phyloP scores from a whole-genome alignment of 2,113 vertebrate species.

The Cynocephalus volans region DNA sequence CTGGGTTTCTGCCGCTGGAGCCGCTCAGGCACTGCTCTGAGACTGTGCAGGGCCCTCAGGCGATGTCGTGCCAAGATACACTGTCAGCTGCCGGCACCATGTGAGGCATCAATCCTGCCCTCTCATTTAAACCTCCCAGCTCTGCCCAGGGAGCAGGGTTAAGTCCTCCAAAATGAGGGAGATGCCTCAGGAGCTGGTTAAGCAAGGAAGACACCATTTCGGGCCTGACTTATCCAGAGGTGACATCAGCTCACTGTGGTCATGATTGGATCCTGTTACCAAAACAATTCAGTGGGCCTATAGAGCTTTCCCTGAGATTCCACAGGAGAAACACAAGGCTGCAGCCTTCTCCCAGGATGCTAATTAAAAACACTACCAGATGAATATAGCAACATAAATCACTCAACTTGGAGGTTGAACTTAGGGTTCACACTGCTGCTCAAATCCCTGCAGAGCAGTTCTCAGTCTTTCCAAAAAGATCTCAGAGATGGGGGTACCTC shows the following conservation, averaged over 20 bases:
- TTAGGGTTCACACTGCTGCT: constrained; percentile 36
- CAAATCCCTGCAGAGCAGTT: background rate
- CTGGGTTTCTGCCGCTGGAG: background rate
- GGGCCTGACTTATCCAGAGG: background rate
- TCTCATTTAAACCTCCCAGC: background rate
- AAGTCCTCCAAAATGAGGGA: background rate
- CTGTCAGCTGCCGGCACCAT: rapidly evolving
- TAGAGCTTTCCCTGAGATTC: constrained; percentile 47
- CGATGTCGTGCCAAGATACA: background rate
- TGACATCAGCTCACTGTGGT: rapidly evolving
- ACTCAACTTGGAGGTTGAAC: constrained; percentile 55
- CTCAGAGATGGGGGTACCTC: background rate
- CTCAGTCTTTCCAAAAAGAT: background rate
- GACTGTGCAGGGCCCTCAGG: rapidly evolving
- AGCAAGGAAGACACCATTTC: background rate
- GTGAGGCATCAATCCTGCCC: background rate
- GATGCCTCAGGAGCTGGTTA: rapidly evolving
- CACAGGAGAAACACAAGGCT: background rate
- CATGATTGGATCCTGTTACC: constrained; percentile 16
- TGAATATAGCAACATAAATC: background rate
- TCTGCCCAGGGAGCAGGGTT: too few relatives aligned
- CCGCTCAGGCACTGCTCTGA: background rate
- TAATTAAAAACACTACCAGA: constrained; percentile 73
- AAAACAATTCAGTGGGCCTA: background rate
- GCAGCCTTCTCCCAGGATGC: constrained; percentile 78